Base-by-base conservation (phyloP, 2,797 vertebrate genomes). In the Betta splendens region DNA sequence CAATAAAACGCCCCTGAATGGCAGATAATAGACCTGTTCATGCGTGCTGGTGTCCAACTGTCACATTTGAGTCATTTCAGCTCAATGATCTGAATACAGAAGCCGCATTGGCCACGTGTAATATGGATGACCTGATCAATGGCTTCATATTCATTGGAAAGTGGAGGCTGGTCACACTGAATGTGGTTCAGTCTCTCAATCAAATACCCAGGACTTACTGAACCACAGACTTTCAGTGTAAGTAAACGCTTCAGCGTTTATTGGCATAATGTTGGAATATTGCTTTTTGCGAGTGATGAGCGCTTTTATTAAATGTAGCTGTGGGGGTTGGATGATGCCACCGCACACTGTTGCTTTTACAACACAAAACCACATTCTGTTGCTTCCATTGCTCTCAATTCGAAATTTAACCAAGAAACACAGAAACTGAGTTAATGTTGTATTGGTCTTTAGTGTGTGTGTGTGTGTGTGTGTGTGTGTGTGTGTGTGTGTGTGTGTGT, bases 301-400 rank as follows among this genome's bases (percentile, higher is more conserved):
- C 56, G 39, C 13, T 13, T 68, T 66, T n/a, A 66, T 62, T 58
- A 40, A 58, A 20, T 66, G 56, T 42, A 33, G 21, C 51, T 51
- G 42, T 62, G 49, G 54, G 61, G 28, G 35, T 9, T 36, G 40
- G 52, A 52, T 51, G 43, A 67, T 40, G 31, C 58, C 47, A 4
- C 35, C 7, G n/a, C 36, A 71, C 31, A 31, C 51, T 32, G 21
- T 25, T 21, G 20, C 40, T 5, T 62, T 40, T 28, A 16, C 31
- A 71, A 42, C 5, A 0, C 36, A 36, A 65, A 69, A 54, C 15
- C 52, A 20, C 36, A 6, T 48, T 52, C 5, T 12, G 5, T 8
- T 46, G 28, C 12, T 40, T 59, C 69, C 44, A 67, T 64, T 40
- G 37, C 62, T 60, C 49, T 52, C 21, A 25, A 60, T 73, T 45